A percentile compares a stretch with the other conserved stretches of the same genome.
phyloP scores from a whole-genome alignment of 64 coral and sea anemone species.

The Platygyra sinensis region DNA sequence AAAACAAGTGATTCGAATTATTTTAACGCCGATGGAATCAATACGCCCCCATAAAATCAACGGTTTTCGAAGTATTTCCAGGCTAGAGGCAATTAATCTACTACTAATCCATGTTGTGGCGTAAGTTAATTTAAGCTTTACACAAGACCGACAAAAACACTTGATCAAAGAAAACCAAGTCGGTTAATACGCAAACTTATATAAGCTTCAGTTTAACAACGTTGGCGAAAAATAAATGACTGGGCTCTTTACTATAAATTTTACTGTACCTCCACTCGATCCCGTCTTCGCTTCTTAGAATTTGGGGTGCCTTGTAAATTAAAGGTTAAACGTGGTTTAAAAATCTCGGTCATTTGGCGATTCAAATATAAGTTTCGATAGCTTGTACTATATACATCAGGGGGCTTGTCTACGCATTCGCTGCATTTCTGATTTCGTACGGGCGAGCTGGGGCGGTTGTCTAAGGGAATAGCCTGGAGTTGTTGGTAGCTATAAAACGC shows the following conservation, averaged over 20 bases:
- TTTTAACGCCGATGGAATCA: neutral
- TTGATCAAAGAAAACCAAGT: constrained; percentile 9
- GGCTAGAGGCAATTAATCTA: constrained; percentile 14
- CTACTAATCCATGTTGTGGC: constrained; percentile 3
- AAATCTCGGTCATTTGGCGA: neutral
- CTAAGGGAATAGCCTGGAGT: too few species aligned
- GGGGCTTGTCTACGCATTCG: too few species aligned
- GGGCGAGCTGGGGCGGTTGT: too few species aligned
- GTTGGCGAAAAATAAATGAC: neutral
- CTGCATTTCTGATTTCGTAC: neutral
- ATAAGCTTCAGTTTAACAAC: neutral
- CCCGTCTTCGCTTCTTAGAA: constrained; percentile 79
- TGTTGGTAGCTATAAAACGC: too few species aligned
- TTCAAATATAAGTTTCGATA: neutral
- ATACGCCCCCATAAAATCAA: constrained; percentile 3
- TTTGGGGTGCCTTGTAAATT: constrained; percentile 83
- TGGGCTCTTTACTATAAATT: neutral
- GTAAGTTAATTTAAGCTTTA: neutral
- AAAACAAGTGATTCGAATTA: constrained; percentile 45
- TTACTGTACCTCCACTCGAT: constrained; percentile 77
- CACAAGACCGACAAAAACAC: neutral
- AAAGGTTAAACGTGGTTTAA: neutral
- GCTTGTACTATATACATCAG: too few species aligned
- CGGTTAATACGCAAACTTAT: neutral
- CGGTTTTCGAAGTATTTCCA: neutral